Base-by-base conservation (phyloP, 2,113 vertebrate genomes). In the Gymnorhina tibicen region DNA sequence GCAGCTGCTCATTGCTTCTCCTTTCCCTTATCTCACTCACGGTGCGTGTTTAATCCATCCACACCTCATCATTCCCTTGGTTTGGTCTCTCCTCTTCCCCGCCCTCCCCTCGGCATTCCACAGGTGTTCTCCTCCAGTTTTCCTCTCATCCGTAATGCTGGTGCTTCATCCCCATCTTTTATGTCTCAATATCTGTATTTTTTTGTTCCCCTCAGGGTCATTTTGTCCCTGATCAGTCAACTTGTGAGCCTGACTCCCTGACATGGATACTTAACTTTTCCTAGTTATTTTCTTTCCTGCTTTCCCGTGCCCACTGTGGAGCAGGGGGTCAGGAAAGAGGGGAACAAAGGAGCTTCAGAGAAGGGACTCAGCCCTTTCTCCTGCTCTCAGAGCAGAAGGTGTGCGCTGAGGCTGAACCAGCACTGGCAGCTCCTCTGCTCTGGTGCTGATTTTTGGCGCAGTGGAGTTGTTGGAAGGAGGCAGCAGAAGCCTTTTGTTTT, bases 271-370 rank as follows among this genome's bases (percentile, higher is more conserved):
- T 77, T 55, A 26, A 11, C 80, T 89, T 69, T 8, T 37, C 50
- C 60, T 77, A 17, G 59, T 69, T 78, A 28, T 80, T 88, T 80
- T 23, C 26, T 87, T 35, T 84, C 84, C 75, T 59, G 46, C 55
- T 78, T 42, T 3, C 7, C 32, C 0, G 0, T 77, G 84, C 33
- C 63, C 17, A 0, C 13, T 10, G 35, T 24, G 1, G 87, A 10
- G 41, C 83, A 37, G 73, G 39, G 46, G 85, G 77, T 93, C 62
- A 76, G 72, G 4, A 7, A 16, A 26, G 70, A 27, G 85, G 91
- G 73, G 86, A 79, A 59, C 56, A 72, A 86, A 95, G 82, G 53
- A 89, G 68, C 59, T 87, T 46, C 66, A 42, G 75, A 78, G 81
- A 7, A 63, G 70, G 69, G 74, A 2, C 39, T 67, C 24, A 0